Percentiles rank a stretch among this genome's conserved stretches.
Evolutionary conservation across 2,113 vertebrate genomes (phyloP).

Genomic region (Gobius niger): DNA sequence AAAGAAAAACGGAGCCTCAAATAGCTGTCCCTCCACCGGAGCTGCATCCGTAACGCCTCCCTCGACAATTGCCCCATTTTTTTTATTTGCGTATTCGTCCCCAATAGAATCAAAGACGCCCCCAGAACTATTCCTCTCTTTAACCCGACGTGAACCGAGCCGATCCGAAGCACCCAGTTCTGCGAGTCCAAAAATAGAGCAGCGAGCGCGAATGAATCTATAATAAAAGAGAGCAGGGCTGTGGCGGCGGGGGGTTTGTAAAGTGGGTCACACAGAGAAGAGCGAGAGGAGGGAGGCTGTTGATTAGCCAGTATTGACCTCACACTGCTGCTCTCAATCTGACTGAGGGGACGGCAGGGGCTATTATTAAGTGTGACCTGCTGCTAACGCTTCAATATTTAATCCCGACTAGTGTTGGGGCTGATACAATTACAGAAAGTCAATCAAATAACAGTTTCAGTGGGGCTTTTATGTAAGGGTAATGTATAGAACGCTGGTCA

Average conservation of each 20-base stretch:
- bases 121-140: background rate
- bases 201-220: slow-evolving; percentile 59
- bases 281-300: slow-evolving; percentile 46
- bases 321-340: slow-evolving; percentile 51
- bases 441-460: background rate
- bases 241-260: slow-evolving; percentile 57
- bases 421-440: background rate
- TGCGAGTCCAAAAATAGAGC: slow-evolving; percentile 23
- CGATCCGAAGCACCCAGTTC: background rate
- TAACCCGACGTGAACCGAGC: background rate
- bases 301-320: slow-evolving; percentile 64
- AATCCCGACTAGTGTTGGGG: background rate
- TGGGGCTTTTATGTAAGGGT: too few species aligned
- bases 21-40: too few species aligned
- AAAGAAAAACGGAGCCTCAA: too few species aligned
- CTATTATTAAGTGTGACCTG: slow-evolving; percentile 37
- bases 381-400: slow-evolving; percentile 8
- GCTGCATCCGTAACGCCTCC: too few species aligned
- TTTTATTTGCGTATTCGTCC: too few species aligned
- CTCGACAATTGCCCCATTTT: too few species aligned
- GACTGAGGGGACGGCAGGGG: background rate
- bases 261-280: slow-evolving; percentile 71
- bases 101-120: background rate
- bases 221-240: slow-evolving; percentile 67
- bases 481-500: too few species aligned